phyloP scores from a whole-genome alignment of 2,888 invertebrate species.

The Cerastis leucographa region DNA sequence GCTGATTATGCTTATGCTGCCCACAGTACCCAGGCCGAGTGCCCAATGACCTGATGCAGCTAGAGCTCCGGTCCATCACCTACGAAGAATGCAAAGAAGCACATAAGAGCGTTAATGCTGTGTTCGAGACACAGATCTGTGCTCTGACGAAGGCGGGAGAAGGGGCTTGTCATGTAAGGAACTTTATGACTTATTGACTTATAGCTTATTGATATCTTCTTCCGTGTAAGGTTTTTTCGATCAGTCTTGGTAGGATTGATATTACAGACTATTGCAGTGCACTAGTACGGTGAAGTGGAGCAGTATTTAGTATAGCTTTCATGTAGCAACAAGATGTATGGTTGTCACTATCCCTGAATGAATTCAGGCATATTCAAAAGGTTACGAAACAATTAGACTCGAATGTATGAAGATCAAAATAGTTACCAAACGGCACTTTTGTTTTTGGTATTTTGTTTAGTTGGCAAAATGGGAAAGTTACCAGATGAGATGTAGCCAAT shows the following conservation, averaged over 20 bases:
- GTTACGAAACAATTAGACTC: no score
- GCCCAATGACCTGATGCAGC: slow-evolving; percentile 88
- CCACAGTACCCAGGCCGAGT: slow-evolving; percentile 83
- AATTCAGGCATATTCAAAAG: no score
- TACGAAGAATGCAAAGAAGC: slow-evolving; percentile 88
- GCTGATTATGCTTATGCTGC: background rate
- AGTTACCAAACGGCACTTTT: no score
- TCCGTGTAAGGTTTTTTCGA: no score
- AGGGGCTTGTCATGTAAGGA: slow-evolving; percentile 89
- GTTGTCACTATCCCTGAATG: no score
- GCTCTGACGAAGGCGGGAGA: slow-evolving; percentile 88
- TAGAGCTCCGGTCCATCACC: slow-evolving; percentile 88
- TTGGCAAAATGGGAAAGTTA: no score
- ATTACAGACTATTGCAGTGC: background rate
- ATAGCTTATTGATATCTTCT: background rate
- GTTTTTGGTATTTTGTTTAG: no score
- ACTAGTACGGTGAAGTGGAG: background rate
- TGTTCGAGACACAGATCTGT: slow-evolving; percentile 91
- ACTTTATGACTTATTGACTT: background rate
- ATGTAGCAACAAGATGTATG: background rate
- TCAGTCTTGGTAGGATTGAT: background rate
- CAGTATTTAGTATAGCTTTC: background rate
- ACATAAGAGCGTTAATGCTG: slow-evolving; percentile 84
- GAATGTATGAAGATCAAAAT: no score
- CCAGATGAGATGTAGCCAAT: no score